Percentiles rank a stretch among this genome's conserved stretches.
Conservation (phyloP, 2,113 vertebrate species). For the Dryoscopus gambensis region DNA sequence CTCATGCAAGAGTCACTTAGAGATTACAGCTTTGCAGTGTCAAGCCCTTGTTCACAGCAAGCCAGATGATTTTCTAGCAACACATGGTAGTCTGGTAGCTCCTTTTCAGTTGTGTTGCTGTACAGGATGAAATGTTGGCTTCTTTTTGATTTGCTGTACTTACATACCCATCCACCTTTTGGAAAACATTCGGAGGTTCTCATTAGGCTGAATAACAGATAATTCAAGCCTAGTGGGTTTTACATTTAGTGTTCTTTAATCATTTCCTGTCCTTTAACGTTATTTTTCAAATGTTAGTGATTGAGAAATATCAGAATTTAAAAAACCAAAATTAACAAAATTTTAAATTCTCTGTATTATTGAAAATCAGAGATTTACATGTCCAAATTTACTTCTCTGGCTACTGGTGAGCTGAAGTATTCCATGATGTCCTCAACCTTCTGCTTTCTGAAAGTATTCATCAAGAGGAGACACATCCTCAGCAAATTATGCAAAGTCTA, state of each 20-base stretch:
- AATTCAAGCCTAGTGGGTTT: not conserved
- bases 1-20: not conserved
- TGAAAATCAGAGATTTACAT: not conserved
- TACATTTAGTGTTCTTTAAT: not conserved
- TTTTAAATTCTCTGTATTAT: not conserved
- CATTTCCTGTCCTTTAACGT: not conserved
- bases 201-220: not conserved
- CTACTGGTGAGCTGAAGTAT: not conserved
- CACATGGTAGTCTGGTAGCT: slow-evolving; percentile 10
- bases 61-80: slow-evolving; percentile 10
- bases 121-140: not conserved
- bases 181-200: not conserved
- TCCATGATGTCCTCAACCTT: not conserved
- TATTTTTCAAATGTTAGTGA: not conserved
- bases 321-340: not conserved
- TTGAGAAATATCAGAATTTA: not conserved
- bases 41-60: slow-evolving; percentile 19
- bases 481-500: not conserved
- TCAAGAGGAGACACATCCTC: not conserved
- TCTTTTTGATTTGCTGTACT: not conserved
- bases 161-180: not conserved
- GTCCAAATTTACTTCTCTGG: not conserved
- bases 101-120: slow-evolving; percentile 15
- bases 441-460: not conserved
- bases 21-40: not conserved